A percentile compares a stretch with the other conserved stretches of the same genome.
phyloP scores from a whole-genome alignment of 2,888 invertebrate species.

The Chloroclystis v-ata region DNA sequence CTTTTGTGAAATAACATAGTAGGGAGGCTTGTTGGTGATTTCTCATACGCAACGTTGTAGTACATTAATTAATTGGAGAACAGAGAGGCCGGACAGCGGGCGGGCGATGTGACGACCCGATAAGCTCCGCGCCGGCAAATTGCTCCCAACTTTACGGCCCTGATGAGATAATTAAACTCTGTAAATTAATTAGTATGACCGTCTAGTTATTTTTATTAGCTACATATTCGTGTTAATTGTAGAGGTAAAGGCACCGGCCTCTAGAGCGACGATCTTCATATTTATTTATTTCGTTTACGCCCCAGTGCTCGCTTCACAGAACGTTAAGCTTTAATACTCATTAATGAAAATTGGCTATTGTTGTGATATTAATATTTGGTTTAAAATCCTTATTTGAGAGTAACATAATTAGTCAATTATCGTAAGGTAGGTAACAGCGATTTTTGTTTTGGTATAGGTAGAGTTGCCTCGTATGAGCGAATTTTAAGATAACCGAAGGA shows the following conservation, averaged over 20 bases:
- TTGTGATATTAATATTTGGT: constrained; percentile 14
- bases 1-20: constrained; percentile 35
- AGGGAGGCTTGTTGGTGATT: constrained; percentile 52
- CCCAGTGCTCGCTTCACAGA: constrained; percentile 28
- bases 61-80: constrained; percentile 42
- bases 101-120: constrained; percentile 64
- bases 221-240: constrained; percentile 55
- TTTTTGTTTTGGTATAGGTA: no score
- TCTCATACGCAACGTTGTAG: constrained; percentile 51
- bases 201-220: constrained; percentile 58
- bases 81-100: constrained; percentile 34
- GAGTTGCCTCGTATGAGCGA: no score
- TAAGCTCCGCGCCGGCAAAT: constrained; percentile 56
- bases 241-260: constrained; percentile 54
- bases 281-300: constrained; percentile 22
- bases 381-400: no score
- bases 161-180: constrained; percentile 73
- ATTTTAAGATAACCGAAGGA: no score
- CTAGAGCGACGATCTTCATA: constrained; percentile 23
- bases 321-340: constrained; percentile 24
- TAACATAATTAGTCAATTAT: neutral
- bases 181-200: constrained; percentile 70
- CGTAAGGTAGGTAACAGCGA: no score
- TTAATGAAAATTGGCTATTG: constrained; percentile 23
- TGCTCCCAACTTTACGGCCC: constrained; percentile 57